phyloP scores from a whole-genome alignment of 2,888 invertebrate species.

The Lottia gigantea region DNA sequence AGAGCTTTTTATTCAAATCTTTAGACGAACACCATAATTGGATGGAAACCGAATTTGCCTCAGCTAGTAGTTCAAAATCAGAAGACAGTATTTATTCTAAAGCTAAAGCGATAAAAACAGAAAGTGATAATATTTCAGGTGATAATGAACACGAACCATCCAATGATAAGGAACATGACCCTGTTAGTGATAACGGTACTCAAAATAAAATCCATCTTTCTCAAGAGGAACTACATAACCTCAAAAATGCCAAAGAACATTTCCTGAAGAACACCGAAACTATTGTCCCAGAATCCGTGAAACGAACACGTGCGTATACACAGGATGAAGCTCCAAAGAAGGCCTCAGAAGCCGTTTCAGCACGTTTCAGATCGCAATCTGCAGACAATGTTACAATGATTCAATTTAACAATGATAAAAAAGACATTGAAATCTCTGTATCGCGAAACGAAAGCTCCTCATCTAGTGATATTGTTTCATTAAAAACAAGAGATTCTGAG shows the following conservation, averaged over 20 bases:
- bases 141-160: not conserved
- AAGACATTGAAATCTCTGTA: no score
- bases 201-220: not conserved
- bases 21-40: slow-evolving; percentile 11
- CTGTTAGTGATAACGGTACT: not conserved
- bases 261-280: not conserved
- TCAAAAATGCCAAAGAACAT: not conserved
- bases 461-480: no score
- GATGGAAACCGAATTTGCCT: not conserved
- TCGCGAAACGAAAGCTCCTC: no score
- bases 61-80: not conserved
- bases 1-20: slow-evolving; percentile 31
- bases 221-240: slow-evolving; percentile 5
- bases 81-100: no score
- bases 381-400: not conserved
- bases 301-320: not conserved
- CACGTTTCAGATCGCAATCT: not conserved
- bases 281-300: not conserved
- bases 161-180: not conserved
- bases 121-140: not conserved
- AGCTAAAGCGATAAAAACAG: not conserved
- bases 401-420: no score
- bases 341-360: not conserved
- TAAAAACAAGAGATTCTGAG: no score
- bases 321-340: not conserved